Evolutionary conservation across 2,888 invertebrate species (phyloP).

Genomic region (Capitulum mitella): DNA sequence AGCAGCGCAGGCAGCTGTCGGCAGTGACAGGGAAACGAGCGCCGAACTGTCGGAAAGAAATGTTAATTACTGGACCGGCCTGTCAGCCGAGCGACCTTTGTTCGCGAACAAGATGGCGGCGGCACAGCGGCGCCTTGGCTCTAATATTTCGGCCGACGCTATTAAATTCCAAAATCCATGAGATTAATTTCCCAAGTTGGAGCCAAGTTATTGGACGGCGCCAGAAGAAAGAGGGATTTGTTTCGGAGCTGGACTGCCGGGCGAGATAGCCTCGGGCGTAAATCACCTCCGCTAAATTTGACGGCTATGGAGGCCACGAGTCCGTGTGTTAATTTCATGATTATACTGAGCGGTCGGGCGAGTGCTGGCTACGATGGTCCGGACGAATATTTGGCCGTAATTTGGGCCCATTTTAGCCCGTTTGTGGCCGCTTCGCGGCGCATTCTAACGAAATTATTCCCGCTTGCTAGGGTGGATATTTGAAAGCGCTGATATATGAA

Average conservation of each 20-base stretch:
- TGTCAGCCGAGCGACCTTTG: background rate
- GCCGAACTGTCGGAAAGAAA: constrained; percentile 10
- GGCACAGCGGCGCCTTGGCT: background rate
- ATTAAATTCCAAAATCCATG: constrained; percentile 23
- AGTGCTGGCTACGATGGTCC: background rate
- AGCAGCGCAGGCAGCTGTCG: background rate
- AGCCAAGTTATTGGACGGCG: constrained; percentile 17
- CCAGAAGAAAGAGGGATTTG: constrained; percentile 23
- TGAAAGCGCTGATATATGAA: constrained; percentile 3
- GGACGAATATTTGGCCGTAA: background rate
- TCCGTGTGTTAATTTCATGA: constrained; percentile 12
- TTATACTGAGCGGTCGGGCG: background rate
- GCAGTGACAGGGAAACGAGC: background rate
- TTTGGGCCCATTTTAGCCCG: background rate
- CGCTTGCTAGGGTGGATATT: background rate
- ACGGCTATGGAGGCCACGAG: background rate
- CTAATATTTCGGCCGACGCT: constrained; percentile 14
- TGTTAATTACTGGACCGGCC: constrained; percentile 13
- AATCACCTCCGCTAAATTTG: constrained; percentile 21
- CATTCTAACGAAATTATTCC: background rate
- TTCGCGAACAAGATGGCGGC: background rate
- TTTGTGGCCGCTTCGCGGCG: background rate
- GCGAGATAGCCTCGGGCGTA: background rate
- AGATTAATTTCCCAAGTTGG: constrained; percentile 21
- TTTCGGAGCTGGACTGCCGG: background rate